Base-by-base conservation (phyloP, 2,888 invertebrate genomes). In the Himalopsyche kuldschensis region DNA sequence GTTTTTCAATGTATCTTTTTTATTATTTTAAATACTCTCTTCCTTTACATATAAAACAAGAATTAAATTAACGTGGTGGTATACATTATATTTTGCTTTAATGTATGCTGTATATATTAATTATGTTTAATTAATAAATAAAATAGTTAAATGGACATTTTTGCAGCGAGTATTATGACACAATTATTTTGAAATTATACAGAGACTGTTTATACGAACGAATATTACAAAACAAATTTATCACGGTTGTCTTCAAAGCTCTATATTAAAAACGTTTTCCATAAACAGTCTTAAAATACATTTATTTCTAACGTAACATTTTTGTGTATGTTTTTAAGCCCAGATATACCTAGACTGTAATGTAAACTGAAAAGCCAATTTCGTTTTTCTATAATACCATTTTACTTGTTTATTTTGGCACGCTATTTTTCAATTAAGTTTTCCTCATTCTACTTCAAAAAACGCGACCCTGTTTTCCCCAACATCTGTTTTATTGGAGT, bases 371-470 rank as follows among this genome's bases (percentile, higher is more conserved):
- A 27, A 69, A 30, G 69, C 69, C 69, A 30, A 30, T 30, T 69
- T 69, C 69, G 69, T 27, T 69, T n/a, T 69, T 69, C 69, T 69
- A 30, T 69, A 69, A 69, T 69, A 30, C 69, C 69, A 69, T 69
- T 69, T 30, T 15, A 30, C 69, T 69, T 69, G 69, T 69, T 69
- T 69, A 69, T 69, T 69, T 69, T 69, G 20, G 69, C 69, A 69
- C 69, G 69, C 69, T 69, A 69, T 69, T 69, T 69, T 69, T 69
- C 69, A 69, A 69, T 69, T 69, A 69, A 69, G 69, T 69, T 69
- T 69, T 69, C 10, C 69, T 27, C 69, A 69, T 15, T 15, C 69
- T 30, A 69, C 27, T 30, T 69, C 30, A 10, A 69, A 69, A 69
- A 69, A 24, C 27, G 69, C 30, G 69, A 69, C 69, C 69, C 69